These are phyloP conservation scores for Microplitis manilae DNA, from an alignment of 2,888 invertebrate genomes.

Conservation along the genomic window DNA sequence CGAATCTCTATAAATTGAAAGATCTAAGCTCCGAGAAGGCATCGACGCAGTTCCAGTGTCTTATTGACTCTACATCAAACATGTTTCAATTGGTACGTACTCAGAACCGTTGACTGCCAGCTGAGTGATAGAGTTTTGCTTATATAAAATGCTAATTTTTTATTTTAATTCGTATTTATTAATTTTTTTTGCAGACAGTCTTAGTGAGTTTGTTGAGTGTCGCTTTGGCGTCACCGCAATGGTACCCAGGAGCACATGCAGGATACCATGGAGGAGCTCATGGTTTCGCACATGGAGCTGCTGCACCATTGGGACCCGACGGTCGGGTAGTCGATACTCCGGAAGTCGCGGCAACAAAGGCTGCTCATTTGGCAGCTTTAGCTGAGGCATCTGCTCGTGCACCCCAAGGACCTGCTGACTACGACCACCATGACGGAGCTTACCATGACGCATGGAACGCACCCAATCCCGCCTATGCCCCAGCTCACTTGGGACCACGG, in stretches of 20 bases:
- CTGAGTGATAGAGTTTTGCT: too few relatives aligned
- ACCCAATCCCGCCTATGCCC: constrained; percentile 26
- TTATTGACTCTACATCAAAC: background rate
- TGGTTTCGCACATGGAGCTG: constrained; percentile 51
- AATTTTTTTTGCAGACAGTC: constrained; percentile 52
- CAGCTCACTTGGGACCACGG: constrained; percentile 37
- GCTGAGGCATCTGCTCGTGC: constrained; percentile 68
- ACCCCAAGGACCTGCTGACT: constrained; percentile 57
- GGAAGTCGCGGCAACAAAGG: constrained; percentile 67
- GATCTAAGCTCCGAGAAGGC: constrained; percentile 54
- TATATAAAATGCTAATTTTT: too few relatives aligned
- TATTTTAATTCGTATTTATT: too few relatives aligned
- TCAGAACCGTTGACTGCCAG: background rate
- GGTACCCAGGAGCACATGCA: constrained; percentile 57
- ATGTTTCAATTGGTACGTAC: constrained; percentile 32
- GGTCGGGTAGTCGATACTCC: constrained; percentile 68
- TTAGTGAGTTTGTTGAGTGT: constrained; percentile 52
- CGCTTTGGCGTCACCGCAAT: constrained; percentile 60
- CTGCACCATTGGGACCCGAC: constrained; percentile 64
- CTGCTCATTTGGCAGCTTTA: constrained; percentile 63
- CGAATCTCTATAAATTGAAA: constrained; percentile 66
- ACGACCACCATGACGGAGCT: constrained; percentile 56
- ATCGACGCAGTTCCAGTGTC: constrained; percentile 46
- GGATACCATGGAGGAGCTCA: constrained; percentile 43
- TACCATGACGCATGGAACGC: constrained; percentile 30